phyloP scores from a whole-genome alignment of 2,113 vertebrate genomes.

The Mormoops blainvillei region DNA sequence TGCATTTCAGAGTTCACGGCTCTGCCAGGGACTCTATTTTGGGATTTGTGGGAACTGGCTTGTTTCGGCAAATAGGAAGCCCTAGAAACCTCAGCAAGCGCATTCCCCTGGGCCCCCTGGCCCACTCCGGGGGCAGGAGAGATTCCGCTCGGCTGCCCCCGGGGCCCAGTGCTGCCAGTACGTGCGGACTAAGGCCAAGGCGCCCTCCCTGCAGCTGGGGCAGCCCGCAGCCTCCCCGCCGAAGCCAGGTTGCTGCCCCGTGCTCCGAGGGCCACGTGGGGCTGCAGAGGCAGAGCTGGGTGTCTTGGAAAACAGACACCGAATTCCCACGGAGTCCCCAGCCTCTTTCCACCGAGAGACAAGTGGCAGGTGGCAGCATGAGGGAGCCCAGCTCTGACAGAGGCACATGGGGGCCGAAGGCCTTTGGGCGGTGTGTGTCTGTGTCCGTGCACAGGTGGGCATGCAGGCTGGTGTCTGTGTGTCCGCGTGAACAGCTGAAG shows the following conservation, averaged over 20 bases:
- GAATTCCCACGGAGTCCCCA: rapidly evolving
- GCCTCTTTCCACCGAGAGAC: not conserved
- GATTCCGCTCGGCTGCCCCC: not conserved
- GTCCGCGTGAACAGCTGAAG: rapidly evolving
- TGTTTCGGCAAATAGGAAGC: slow-evolving; percentile 50
- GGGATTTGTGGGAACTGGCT: slow-evolving; percentile 66
- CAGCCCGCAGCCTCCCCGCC: rapidly evolving
- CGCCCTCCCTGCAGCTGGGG: not conserved
- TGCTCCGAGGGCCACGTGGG: not conserved
- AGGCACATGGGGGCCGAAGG: rapidly evolving
- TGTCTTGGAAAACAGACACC: not conserved
- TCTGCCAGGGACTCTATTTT: slow-evolving; percentile 70
- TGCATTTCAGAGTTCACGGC: slow-evolving; percentile 51
- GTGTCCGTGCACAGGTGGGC: rapidly evolving
- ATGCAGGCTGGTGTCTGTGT: rapidly evolving
- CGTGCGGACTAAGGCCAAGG: not conserved
- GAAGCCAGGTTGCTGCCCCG: not conserved
- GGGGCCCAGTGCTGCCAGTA: rapidly evolving
- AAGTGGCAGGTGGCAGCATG: not conserved
- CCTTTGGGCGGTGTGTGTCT: rapidly evolving
- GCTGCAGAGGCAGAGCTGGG: not conserved
- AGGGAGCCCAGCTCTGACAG: not conserved
- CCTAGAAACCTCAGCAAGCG: not conserved
- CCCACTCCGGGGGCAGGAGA: not conserved
- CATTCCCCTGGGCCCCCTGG: not conserved